Evolutionary conservation across 2,888 invertebrate genomes (phyloP).

Genomic region (Tachina lurida): DNA sequence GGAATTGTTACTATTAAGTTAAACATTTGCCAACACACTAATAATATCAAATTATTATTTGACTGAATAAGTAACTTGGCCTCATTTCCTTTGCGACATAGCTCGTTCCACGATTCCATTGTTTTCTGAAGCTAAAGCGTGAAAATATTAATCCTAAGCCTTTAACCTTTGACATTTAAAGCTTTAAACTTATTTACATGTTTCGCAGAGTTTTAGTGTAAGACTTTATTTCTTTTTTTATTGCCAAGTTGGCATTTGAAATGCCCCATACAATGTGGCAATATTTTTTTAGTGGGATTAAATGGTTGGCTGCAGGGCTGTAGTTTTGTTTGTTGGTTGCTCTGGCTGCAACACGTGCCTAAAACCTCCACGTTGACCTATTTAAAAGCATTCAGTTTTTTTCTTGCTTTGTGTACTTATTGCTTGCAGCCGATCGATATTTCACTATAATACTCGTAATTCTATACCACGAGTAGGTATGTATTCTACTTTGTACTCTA

Average conservation of each 20-base stretch:
- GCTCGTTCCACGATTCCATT: too few relatives aligned
- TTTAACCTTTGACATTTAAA: too few relatives aligned
- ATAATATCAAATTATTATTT: too few relatives aligned
- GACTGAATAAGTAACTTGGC: too few relatives aligned
- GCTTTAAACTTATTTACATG: neutral
- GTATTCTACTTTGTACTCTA: neutral
- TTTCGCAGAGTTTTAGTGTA: too few relatives aligned
- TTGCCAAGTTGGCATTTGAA: neutral
- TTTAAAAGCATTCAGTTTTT: slow-evolving; percentile 24
- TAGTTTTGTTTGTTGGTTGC: slow-evolving; percentile 19
- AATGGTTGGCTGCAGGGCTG: neutral
- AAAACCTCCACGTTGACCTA: slow-evolving; percentile 56
- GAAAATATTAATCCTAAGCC: too few relatives aligned
- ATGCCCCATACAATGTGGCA: slow-evolving; percentile 4
- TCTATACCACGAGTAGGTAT: neutral
- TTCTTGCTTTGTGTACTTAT: neutral
- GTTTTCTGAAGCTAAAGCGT: too few relatives aligned
- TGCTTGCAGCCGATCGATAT: slow-evolving; percentile 55
- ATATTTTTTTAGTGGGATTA: neutral
- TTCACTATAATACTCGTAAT: slow-evolving; percentile 54
- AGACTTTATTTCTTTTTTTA: neutral
- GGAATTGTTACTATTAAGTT: too few relatives aligned
- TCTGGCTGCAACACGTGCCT: slow-evolving; percentile 59
- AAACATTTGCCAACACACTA: too few relatives aligned
- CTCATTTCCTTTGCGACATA: too few relatives aligned